phyloP scores from a whole-genome alignment of 1,140 invertebrate genomes.

The Archegozetes longisetosus region DNA sequence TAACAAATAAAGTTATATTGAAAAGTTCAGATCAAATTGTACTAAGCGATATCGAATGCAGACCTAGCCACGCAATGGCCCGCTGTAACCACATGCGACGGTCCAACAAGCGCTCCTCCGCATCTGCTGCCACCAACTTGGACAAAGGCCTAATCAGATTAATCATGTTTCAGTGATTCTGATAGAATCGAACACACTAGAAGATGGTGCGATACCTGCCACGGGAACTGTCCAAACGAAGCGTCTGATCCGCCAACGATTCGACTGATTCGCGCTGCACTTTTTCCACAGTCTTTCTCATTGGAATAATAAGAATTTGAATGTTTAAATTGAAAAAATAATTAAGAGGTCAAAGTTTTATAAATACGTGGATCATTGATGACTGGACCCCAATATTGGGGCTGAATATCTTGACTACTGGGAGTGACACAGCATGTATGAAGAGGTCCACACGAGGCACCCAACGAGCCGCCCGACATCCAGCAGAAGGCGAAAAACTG shows the following conservation, averaged over 20 bases:
- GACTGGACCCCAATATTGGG: conserved; percentile 44
- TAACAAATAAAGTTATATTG: no score
- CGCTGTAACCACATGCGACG: conserved; percentile 82
- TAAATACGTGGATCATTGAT: conserved; percentile 49
- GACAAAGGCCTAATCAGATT: conserved; percentile 62
- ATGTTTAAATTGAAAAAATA: no score
- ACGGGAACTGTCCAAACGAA: conserved; percentile 82
- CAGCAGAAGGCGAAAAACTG: conserved; percentile 84
- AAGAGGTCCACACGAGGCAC: conserved; percentile 42
- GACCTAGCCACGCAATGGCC: conserved; percentile 84
- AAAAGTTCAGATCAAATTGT: conserved; percentile 10
- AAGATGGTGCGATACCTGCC: conserved; percentile 48
- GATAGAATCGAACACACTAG: no score
- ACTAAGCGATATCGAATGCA: conserved; percentile 21
- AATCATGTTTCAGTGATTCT: no score
- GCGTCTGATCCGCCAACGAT: conserved; percentile 86
- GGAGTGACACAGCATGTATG: conserved; percentile 66
- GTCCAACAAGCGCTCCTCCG: conserved; percentile 79
- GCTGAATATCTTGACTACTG: conserved; percentile 22
- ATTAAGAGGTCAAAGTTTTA: neutral
- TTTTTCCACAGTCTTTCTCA: conserved; percentile 28
- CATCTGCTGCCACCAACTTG: conserved; percentile 77
- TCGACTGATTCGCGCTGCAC: conserved; percentile 51
- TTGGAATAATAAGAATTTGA: neutral
- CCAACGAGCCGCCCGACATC: conserved; percentile 69